These are phyloP conservation scores for Nomada goodeniana DNA, from an alignment of 2,888 invertebrate species.

Conservation along the genomic window DNA sequence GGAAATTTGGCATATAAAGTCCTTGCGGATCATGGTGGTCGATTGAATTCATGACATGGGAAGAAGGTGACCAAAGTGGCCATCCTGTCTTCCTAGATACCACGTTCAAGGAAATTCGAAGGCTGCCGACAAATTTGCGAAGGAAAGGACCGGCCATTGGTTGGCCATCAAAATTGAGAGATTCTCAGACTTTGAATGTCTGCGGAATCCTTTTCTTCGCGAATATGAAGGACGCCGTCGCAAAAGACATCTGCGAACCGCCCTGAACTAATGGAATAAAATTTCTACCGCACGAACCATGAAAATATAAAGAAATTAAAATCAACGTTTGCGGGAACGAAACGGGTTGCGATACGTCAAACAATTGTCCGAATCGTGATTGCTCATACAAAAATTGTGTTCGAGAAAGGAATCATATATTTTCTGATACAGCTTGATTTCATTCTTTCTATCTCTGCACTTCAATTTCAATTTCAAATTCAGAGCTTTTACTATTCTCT, in stretches of 20 bases:
- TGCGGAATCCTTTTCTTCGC: not conserved
- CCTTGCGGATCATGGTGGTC: conserved; percentile 4
- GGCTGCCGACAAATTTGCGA: conserved; percentile 27
- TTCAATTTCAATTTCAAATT: not conserved
- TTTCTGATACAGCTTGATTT: not conserved
- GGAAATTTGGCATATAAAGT: conserved; percentile 32
- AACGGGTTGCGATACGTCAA: not conserved
- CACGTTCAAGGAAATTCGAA: conserved; percentile 37
- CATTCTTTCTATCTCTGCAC: not conserved
- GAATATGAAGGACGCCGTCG: not conserved
- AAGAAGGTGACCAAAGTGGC: conserved; percentile 14
- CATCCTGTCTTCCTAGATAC: conserved; percentile 12
- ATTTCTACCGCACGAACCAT: too few relatives aligned
- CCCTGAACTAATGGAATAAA: not conserved
- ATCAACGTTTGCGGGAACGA: not conserved
- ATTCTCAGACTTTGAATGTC: not conserved
- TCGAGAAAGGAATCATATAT: not conserved
- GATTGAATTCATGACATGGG: conserved; percentile 30
- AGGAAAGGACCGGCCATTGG: not conserved
- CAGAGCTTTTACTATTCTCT: not conserved
- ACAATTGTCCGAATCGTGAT: not conserved
- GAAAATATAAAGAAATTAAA: too few relatives aligned
- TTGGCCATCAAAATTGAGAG: not conserved
- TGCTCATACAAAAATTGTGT: not conserved
- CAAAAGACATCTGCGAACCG: not conserved